phyloP scores from a whole-genome alignment of 2,888 invertebrate species.

The Acrocera orbiculus region DNA sequence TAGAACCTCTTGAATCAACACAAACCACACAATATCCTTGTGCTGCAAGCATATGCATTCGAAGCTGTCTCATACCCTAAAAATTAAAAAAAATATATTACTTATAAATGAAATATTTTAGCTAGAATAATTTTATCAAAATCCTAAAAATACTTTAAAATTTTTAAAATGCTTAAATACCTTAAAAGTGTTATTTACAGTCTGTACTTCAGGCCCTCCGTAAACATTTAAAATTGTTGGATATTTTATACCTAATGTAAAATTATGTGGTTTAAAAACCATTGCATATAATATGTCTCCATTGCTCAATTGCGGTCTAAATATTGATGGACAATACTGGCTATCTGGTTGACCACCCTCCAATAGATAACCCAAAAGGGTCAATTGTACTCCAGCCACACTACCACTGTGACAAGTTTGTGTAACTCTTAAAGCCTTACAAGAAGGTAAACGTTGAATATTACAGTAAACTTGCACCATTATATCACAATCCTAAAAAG shows the following conservation, averaged over 20 bases:
- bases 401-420: constrained; percentile 44
- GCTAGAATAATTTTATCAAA: too few relatives aligned
- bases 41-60: constrained; percentile 88
- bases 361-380: constrained; percentile 51
- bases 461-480: constrained; percentile 73
- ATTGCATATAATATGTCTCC: constrained; percentile 67
- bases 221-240: constrained; percentile 94
- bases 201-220: constrained; percentile 95
- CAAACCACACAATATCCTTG: constrained; percentile 92
- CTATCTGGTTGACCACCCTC: constrained; percentile 43
- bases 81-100: background rate
- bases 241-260: constrained; percentile 41
- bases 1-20: constrained; percentile 89
- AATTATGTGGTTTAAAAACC: constrained; percentile 72
- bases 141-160: background rate
- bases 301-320: constrained; percentile 46
- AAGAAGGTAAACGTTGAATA: constrained; percentile 61
- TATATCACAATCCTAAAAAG: constrained; percentile 51
- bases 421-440: constrained; percentile 53
- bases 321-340: constrained; percentile 53
- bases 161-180: constrained; percentile 30
- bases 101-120: too few relatives aligned
- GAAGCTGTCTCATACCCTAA: constrained; percentile 75
- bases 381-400: constrained; percentile 47
- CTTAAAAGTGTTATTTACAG: constrained; percentile 90